Conservation (phyloP, 2,888 invertebrate genomes). For the Mayetiola destructor region DNA sequence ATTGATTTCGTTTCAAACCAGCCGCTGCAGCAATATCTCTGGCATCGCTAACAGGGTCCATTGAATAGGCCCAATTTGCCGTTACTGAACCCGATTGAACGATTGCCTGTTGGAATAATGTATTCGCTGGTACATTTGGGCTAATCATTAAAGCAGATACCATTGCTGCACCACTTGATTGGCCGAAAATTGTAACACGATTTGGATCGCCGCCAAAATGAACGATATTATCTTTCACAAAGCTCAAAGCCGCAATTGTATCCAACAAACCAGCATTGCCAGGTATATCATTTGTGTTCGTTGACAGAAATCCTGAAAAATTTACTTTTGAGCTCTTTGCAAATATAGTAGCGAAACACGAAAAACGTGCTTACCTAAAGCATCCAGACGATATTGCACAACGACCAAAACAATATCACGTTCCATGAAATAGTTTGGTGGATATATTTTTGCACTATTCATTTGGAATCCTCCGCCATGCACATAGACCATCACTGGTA, state of each 20-base stretch:
- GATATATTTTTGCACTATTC: conserved; percentile 31
- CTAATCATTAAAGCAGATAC: conserved; percentile 35
- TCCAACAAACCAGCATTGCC: conserved; percentile 43
- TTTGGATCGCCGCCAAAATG: conserved; percentile 39
- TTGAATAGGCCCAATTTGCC: conserved; percentile 38
- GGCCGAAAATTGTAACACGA: conserved; percentile 38
- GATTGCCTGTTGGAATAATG: conserved; percentile 39
- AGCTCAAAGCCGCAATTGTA: conserved; percentile 37
- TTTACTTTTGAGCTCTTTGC: background rate
- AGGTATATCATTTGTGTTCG: conserved; percentile 37
- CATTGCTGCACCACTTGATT: conserved; percentile 40
- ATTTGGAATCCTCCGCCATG: conserved; percentile 35
- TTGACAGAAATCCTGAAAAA: conserved; percentile 36
- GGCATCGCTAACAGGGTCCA: conserved; percentile 32
- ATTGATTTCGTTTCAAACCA: conserved; percentile 24
- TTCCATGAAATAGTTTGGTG: conserved; percentile 35
- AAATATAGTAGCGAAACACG: background rate
- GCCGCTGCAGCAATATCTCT: conserved; percentile 30
- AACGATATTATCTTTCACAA: conserved; percentile 36
- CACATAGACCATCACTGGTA: conserved; percentile 34
- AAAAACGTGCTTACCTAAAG: conserved; percentile 23
- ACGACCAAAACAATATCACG: conserved; percentile 37
- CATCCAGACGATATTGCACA: conserved; percentile 38
- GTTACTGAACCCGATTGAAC: conserved; percentile 39
- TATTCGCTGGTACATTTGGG: conserved; percentile 32